Evolutionary conservation across 2,888 invertebrate genomes (phyloP).

Genomic region (Phalera bucephala): DNA sequence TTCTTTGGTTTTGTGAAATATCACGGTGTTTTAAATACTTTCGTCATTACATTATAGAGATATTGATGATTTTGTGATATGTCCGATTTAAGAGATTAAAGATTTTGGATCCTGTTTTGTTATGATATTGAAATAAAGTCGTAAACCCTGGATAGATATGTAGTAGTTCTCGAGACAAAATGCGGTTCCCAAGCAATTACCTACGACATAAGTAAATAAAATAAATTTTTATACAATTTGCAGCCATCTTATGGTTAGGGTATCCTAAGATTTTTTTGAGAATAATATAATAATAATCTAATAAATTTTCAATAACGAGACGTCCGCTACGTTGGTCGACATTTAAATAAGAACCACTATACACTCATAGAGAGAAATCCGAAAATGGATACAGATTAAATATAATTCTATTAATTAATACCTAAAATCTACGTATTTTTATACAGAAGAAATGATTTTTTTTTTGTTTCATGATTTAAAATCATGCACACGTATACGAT

Average conservation of each 20-base stretch:
- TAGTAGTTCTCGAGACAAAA: constrained; percentile 51
- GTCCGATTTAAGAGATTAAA: constrained; percentile 43
- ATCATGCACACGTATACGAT: constrained; percentile 81
- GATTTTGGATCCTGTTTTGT: constrained; percentile 36
- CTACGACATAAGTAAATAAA: constrained; percentile 79
- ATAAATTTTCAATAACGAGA: constrained; percentile 81
- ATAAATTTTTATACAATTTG: constrained; percentile 76
- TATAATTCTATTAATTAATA: constrained; percentile 80
- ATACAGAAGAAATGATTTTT: constrained; percentile 76
- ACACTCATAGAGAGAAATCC: constrained; percentile 83
- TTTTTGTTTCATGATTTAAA: constrained; percentile 74
- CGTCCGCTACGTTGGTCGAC: constrained; percentile 82
- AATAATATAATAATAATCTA: constrained; percentile 78
- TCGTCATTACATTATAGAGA: constrained; percentile 49
- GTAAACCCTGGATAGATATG: constrained; percentile 75
- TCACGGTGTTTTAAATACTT: constrained; percentile 75
- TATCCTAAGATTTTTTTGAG: constrained; percentile 74
- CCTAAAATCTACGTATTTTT: constrained; percentile 73
- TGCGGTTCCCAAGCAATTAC: constrained; percentile 70
- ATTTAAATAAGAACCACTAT: constrained; percentile 82
- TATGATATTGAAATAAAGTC: constrained; percentile 41
- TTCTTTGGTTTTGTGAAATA: constrained; percentile 81
- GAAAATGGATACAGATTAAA: constrained; percentile 81
- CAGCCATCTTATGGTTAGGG: constrained; percentile 80
- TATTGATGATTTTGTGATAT: constrained; percentile 68